These are phyloP conservation scores for Mesochorus sp. DNA, from an alignment of 2,888 invertebrate species.

Conservation along the genomic window DNA sequence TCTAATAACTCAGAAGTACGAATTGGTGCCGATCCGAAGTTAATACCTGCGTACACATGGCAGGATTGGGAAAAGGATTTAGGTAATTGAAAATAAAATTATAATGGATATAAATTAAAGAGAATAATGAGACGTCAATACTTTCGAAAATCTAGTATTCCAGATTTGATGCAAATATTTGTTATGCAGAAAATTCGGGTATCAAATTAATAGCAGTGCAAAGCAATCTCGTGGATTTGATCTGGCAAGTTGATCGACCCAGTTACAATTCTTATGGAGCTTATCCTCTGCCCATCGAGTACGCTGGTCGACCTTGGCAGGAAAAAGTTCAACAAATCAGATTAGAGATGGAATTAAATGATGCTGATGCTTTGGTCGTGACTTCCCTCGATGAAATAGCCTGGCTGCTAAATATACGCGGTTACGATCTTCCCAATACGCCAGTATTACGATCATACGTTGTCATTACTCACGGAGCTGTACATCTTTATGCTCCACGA, in stretches of 20 bases:
- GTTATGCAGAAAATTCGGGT: constrained; percentile 78
- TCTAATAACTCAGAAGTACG: constrained; percentile 82
- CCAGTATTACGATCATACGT: constrained; percentile 91
- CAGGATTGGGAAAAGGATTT: constrained; percentile 85
- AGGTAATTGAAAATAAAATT: constrained; percentile 67
- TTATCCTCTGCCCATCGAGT: constrained; percentile 84
- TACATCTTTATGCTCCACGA: constrained; percentile 88
- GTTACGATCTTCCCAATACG: constrained; percentile 90
- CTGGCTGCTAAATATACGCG: constrained; percentile 95
- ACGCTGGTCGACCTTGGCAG: constrained; percentile 88
- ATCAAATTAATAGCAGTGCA: constrained; percentile 84
- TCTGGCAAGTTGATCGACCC: constrained; percentile 89
- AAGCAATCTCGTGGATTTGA: constrained; percentile 89
- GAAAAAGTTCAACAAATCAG: constrained; percentile 89
- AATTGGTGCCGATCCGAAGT: constrained; percentile 89
- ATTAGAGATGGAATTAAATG: constrained; percentile 84
- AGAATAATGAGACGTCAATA: neutral
- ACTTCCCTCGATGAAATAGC: constrained; percentile 94
- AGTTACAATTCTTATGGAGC: constrained; percentile 84
- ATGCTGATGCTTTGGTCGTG: constrained; percentile 90
- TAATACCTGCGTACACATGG: constrained; percentile 88
- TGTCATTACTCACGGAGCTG: constrained; percentile 86
- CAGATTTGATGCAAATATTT: neutral
- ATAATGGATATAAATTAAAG: neutral
- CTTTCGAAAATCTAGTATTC: neutral